Base-by-base conservation (phyloP, 2,888 invertebrate species). In the Aplocera efformata region DNA sequence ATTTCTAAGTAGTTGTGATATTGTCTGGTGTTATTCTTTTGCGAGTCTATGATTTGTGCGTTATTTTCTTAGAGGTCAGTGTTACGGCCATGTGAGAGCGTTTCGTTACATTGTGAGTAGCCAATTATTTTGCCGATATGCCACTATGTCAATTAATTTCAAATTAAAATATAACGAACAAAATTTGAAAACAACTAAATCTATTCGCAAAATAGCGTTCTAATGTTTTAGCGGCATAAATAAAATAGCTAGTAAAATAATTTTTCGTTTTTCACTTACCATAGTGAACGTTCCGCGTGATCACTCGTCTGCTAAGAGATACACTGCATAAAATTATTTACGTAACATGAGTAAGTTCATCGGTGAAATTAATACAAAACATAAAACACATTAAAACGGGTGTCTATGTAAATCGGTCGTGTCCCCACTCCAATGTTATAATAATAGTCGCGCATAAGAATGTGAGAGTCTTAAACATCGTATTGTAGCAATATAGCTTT, bases 131-230 rank as follows among this genome's bases (percentile, higher is more conserved):
- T 72, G 70, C 70, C 72, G 63, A 72, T 77, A 84, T 85, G 84
- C 84, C 85, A 85, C 77, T 81, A 83, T 85, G 83, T 84, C 83
- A 78, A 62, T 56, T 42, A 40, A 23, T 24, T 37, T 7, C 22
- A 42, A 38, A 43, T 50, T 45, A 42, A 52, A 63, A 58, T 59
- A 54, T 54, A 65, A 62, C 53, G 66, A 55, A 57, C 48, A 58
- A 56, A 63, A 56, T 58, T 56, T 45, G 60, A 63, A 50, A 49
- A n/a, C n/a, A 54, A 60, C 42, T 50, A 51, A 58, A 60, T 32
- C 8, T 62, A 60, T 49, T 67, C 67, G 51, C 47, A 66, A 59
- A 63, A 6, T 28, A 49, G 35, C 47, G 46, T 36, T 49, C 50
- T 50, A 47, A 30, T 39, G 30, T 41, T 41, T 39, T 46, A 54